Evolutionary conservation across 2,797 vertebrate species (phyloP), one percentile per base, ranked within the genome.

Genomic region (Clarias fuscus): DNA sequence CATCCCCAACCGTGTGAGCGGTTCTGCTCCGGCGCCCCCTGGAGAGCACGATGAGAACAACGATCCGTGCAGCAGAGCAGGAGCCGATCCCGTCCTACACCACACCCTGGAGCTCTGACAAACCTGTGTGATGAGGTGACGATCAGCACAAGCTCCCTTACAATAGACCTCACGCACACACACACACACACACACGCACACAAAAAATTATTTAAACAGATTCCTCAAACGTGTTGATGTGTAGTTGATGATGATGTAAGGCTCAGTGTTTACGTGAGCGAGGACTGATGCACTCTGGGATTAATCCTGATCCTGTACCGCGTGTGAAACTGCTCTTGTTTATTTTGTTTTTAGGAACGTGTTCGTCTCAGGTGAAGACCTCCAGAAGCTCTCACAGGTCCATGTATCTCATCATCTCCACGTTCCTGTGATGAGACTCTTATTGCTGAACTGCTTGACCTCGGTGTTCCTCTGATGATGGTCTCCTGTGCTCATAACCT

Each of bases 1-100:
- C 68, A 84, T 94, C n/a, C 93, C 91, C 0, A 85, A 30, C 7
- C 88, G 87, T 27, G 84, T 89, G 7, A 82, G 89, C 24, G 10
- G 13, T 20, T 88, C 77, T 71, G 56, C 33, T 6, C 56, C 67
- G 56, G 72, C 43, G 18, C 53, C 71, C n/a, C 87, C 75, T n/a
- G 64, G 59, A 58, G 76, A 48, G 64, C 82, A 76, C n/a, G 37
- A 75, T 10, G 81, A 88, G 37, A 81, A 78, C 71, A 56, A 67
- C 43, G n/a, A 48, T 13, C 14, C 11, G 18, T 24, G n/a, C 79
- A 73, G 58, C 64, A 67, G 13, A 30, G 58, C 48, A 88, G 37
- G 58, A 88, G 77, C 61, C 27, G 85, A 30, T 15, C 61, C 14
- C 1, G 37, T 40, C 7, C 56, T 68, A 4, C 33, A 59, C 48